Conservation (phyloP, 2,113 vertebrate species). For the Pavo muticus region DNA sequence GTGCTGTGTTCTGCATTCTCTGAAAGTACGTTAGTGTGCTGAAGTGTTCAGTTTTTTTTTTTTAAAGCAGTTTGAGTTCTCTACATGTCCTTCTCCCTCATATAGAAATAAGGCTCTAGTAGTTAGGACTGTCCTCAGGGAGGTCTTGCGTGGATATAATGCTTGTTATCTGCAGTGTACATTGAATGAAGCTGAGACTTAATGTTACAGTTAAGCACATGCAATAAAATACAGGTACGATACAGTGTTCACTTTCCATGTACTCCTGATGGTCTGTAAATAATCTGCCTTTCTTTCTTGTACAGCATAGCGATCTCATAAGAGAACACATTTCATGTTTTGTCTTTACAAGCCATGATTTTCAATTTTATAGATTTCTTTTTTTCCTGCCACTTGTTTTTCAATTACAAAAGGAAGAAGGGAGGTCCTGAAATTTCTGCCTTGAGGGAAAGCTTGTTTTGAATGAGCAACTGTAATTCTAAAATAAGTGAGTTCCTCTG, state of each 20-base stretch:
- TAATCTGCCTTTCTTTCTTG: background rate
- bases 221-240: background rate
- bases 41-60: background rate
- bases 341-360: background rate
- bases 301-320: background rate
- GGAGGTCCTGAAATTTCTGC: background rate
- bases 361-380: background rate
- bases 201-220: background rate
- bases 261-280: background rate
- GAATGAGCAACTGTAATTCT: background rate
- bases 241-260: background rate
- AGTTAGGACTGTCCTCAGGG: background rate
- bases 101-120: background rate
- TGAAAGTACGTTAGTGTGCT: background rate
- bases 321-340: background rate
- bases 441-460: background rate
- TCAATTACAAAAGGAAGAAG: background rate
- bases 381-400: background rate
- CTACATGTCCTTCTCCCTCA: accelerated
- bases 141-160: background rate
- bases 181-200: background rate
- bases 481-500: background rate
- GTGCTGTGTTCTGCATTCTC: background rate
- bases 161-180: background rate
- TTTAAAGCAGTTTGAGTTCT: accelerated